A percentile compares a stretch with the other conserved stretches of the same genome.
phyloP scores from a whole-genome alignment of 2,888 invertebrate species.

The Machimus rusticus region DNA sequence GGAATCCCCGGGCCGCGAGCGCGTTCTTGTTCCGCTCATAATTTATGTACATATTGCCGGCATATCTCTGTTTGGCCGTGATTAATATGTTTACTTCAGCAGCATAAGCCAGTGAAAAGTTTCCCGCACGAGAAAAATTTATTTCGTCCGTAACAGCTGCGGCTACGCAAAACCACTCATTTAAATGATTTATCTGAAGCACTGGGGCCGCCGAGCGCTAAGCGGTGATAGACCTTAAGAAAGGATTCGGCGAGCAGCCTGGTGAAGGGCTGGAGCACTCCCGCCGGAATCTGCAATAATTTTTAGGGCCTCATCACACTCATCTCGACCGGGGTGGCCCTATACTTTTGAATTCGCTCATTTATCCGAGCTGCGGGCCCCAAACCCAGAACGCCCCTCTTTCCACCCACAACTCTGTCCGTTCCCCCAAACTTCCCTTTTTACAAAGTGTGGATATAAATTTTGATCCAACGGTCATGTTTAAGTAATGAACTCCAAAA shows the following conservation, averaged over 20 bases:
- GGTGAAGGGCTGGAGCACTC: neutral
- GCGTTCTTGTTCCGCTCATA: conserved; percentile 11
- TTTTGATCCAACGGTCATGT: conserved; percentile 35
- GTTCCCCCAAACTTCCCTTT: neutral
- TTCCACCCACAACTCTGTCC: neutral
- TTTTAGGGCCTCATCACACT: neutral
- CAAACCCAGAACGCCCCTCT: too few species aligned
- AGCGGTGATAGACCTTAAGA: conserved; percentile 29
- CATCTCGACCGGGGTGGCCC: neutral
- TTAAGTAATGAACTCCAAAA: conserved; percentile 37
- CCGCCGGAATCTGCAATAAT: conserved; percentile 6
- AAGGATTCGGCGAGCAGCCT: conserved; percentile 2
- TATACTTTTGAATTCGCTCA: neutral
- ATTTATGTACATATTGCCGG: conserved; percentile 39
- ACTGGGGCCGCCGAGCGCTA: conserved; percentile 6
- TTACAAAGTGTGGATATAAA: conserved; percentile 37
- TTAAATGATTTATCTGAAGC: conserved; percentile 45
- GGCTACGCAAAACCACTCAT: conserved; percentile 46
- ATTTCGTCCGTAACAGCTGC: conserved; percentile 45
- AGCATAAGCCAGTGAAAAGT: conserved; percentile 39
- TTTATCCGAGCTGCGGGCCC: neutral
- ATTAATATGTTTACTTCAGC: conserved; percentile 41
- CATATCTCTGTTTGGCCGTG: conserved; percentile 30
- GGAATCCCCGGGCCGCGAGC: neutral
- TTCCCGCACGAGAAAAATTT: conserved; percentile 42